Base-by-base conservation (phyloP, 2,113 vertebrate genomes). In the Andinoacara biseriatus region DNA sequence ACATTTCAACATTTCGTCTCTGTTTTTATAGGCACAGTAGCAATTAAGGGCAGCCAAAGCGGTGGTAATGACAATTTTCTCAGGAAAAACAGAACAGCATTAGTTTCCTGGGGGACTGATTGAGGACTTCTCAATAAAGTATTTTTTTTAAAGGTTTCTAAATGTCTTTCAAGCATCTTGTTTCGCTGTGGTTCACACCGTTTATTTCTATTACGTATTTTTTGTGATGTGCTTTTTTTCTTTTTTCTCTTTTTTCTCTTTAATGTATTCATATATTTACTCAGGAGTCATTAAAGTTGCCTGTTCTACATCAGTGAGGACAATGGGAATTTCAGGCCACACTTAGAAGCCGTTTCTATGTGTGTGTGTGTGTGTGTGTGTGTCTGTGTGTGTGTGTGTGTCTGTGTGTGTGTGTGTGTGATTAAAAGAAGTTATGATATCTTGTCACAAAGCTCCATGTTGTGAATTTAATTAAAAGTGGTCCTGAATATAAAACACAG, bases 201-300 rank as follows among this genome's bases (percentile, higher is more conserved):
- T 26, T 1, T 0, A 1, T 29, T 2, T 67, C 10, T 46, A 4
- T 67, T 7, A 67, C 46, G 4, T 0, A 18, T 67, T 26, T 46
- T 65, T 22, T 1, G 62, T 43, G 38, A 43, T 65, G 35, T 10
- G 13, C 0, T 56, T 33, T 7, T 14, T 46, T 17, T 46, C 26
- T 15, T 49, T 5, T 15, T 49, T 1, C 2, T 46, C 5, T 18
- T 29, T 3, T 2, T 18, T 10, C 15, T 67, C 63, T 20, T 49
- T 69, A 11, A 49, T 29, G 63, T 20, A 69, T 49, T 69, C 29
- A 46, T 26, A 18, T 69, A 49, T 29, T 69, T 49, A 49, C 29
- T 2, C 0, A 15, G 10, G 40, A 18, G 63, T 69, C 49, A 69
- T 69, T 13, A 49, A 49, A 69, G 24, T 49, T 0, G 3, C 8